phyloP scores from a whole-genome alignment of 2,888 invertebrate species.

The Xestia c-nigrum region DNA sequence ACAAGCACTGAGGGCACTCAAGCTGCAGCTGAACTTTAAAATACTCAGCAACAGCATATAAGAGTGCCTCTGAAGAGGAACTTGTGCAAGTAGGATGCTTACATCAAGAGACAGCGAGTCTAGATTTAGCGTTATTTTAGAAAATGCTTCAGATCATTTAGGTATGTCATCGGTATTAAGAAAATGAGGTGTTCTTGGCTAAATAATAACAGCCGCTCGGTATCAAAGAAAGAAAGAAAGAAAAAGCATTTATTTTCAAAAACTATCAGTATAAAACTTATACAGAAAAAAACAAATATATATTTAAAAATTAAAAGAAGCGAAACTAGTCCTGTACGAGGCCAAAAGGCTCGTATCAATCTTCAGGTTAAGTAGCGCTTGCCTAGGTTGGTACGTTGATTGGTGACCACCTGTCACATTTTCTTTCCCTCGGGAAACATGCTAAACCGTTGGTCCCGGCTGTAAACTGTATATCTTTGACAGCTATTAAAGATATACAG shows the following conservation, averaged over 20 bases:
- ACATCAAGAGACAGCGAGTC: background rate
- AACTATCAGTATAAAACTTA: too few species aligned
- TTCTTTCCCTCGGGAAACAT: too few species aligned
- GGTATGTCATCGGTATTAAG: background rate
- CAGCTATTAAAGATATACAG: too few species aligned
- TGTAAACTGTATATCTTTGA: too few species aligned
- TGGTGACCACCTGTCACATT: background rate
- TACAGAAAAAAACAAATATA: too few species aligned
- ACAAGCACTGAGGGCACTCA: constrained; percentile 1
- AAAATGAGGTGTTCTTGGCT: background rate
- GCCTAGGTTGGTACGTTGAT: background rate
- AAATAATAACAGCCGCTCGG: background rate
- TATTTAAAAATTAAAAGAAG: too few species aligned
- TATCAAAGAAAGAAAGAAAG: too few species aligned
- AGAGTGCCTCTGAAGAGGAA: background rate
- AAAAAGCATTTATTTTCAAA: too few species aligned
- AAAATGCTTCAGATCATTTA: background rate
- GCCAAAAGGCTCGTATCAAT: too few species aligned
- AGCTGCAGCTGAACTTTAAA: constrained; percentile 6
- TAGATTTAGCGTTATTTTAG: background rate
- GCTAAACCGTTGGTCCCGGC: too few species aligned
- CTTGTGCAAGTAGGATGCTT: background rate
- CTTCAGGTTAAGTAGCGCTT: background rate
- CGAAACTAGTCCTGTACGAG: too few species aligned
- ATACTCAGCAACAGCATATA: constrained; percentile 2